These are phyloP conservation scores for Anabacerthia variegaticeps DNA, from an alignment of 2,797 vertebrate genomes.

Conservation along the genomic window DNA sequence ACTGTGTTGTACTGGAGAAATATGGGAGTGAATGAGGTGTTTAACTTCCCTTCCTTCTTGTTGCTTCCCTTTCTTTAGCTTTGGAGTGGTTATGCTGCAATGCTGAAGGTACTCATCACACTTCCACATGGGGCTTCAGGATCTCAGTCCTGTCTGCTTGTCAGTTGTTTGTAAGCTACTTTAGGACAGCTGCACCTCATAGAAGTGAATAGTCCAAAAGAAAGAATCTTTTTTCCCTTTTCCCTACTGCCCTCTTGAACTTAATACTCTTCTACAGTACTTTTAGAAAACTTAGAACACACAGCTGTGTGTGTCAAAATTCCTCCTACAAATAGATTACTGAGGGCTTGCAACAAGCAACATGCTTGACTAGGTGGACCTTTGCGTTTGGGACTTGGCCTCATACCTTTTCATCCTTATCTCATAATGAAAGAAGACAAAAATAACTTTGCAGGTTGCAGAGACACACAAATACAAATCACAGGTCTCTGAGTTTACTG, in stretches of 20 bases:
- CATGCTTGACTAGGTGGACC: neutral
- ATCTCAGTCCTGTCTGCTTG: neutral
- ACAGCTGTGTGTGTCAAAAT: neutral
- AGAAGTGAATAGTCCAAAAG: neutral
- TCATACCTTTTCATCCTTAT: neutral
- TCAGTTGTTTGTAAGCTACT: neutral
- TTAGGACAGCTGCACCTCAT: neutral
- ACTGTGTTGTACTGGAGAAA: neutral
- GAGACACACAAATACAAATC: neutral
- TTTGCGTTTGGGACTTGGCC: neutral
- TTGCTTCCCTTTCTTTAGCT: neutral
- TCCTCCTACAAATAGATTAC: neutral
- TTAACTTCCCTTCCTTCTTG: neutral
- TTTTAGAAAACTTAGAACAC: neutral
- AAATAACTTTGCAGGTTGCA: neutral
- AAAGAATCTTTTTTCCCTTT: neutral
- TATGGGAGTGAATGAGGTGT: neutral
- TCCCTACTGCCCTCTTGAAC: neutral
- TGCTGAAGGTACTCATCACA: neutral
- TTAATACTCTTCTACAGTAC: neutral
- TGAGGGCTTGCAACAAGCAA: neutral
- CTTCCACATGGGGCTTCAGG: neutral
- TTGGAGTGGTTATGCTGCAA: neutral
- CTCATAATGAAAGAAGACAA: neutral
- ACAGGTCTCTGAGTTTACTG: neutral